Evolutionary conservation across 1,140 invertebrate genomes (phyloP).

Genomic region (Dendrolimus punctatus): DNA sequence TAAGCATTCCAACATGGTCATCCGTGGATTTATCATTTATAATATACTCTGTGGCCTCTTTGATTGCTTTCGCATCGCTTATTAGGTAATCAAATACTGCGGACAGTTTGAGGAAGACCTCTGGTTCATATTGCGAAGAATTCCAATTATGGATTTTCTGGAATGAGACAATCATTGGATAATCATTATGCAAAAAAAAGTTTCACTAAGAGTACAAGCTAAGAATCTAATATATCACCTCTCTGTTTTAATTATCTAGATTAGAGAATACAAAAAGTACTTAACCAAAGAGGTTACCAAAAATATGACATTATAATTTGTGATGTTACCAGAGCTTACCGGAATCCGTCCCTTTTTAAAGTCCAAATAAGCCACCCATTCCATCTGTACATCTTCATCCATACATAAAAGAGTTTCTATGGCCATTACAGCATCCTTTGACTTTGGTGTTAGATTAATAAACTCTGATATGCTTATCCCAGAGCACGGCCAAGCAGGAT

Average conservation of each 20-base stretch:
- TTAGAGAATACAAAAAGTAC: no score
- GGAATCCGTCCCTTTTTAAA: constrained; percentile 26
- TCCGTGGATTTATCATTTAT: constrained; percentile 16
- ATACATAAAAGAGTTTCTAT: constrained; percentile 47
- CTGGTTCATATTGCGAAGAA: constrained; percentile 25
- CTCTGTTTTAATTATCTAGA: no score
- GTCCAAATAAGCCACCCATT: constrained; percentile 47
- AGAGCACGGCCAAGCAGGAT: constrained; percentile 54
- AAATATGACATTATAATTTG: no score
- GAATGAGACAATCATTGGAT: constrained; percentile 12
- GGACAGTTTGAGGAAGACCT: constrained; percentile 50
- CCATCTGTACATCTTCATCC: constrained; percentile 27
- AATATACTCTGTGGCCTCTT: constrained; percentile 23
- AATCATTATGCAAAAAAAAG: not conserved
- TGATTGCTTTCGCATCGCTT: constrained; percentile 30
- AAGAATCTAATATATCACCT: no score
- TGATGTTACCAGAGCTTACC: constrained; percentile 29
- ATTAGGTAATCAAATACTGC: constrained; percentile 43
- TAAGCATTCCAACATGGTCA: constrained; percentile 22
- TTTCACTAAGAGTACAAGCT: not conserved
- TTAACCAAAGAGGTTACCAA: no score
- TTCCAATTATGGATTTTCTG: constrained; percentile 35
- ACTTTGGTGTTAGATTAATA: constrained; percentile 22
- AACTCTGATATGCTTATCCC: constrained; percentile 27
- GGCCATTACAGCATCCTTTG: constrained; percentile 28